Conservation (phyloP, 1,140 invertebrate genomes). For the Chironomus striatipennis region DNA sequence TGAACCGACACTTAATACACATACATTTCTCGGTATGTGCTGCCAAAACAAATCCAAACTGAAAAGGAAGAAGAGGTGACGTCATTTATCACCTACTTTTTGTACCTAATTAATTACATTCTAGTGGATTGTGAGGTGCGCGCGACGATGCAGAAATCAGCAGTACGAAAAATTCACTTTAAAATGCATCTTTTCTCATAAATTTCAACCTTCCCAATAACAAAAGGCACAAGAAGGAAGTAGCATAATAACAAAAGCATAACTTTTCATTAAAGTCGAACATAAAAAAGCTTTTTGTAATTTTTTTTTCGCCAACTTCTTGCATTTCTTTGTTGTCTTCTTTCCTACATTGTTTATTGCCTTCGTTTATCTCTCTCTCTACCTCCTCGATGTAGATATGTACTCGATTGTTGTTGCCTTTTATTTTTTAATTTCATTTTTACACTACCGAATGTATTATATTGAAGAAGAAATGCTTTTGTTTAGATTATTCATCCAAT, state of each 20-base stretch:
- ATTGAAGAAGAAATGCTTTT: too few species aligned
- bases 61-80: background rate
- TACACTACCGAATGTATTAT: too few species aligned
- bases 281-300: slow-evolving; percentile 22
- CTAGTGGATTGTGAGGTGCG: background rate
- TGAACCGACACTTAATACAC: background rate
- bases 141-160: background rate
- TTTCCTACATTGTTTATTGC: background rate
- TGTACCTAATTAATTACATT: slow-evolving; percentile 19
- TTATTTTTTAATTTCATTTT: too few species aligned
- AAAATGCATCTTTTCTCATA: slow-evolving; percentile 9
- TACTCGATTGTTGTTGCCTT: too few species aligned
- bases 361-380: too few species aligned
- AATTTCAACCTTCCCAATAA: background rate
- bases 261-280: slow-evolving; percentile 10
- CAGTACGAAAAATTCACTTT: background rate
- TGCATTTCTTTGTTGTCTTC: background rate
- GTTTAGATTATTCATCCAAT: too few species aligned
- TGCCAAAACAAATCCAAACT: too few species aligned
- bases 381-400: too few species aligned
- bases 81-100: slow-evolving; percentile 21
- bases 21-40: too few species aligned
- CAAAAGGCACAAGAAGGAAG: background rate
- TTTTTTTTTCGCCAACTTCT: too few species aligned
- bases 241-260: background rate